Evolutionary conservation across 1,140 invertebrate species (phyloP).

Genomic region (Drosophila hydei): DNA sequence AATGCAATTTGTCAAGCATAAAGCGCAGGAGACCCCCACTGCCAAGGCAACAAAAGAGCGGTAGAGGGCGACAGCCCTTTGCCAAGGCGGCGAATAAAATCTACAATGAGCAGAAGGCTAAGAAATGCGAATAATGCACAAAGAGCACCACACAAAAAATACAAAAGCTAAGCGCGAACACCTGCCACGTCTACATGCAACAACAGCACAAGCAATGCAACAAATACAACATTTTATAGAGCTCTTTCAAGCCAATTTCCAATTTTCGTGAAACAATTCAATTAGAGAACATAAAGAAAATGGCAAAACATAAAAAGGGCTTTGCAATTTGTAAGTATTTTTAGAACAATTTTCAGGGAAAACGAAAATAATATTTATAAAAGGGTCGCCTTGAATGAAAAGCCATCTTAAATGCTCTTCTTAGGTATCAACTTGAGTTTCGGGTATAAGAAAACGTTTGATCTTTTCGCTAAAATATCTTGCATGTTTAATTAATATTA

Average conservation of each 20-base stretch:
- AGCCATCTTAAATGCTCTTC: no score
- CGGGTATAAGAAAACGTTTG: no score
- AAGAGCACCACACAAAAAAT: conserved; percentile 10
- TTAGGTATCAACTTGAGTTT: no score
- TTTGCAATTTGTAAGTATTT: no score
- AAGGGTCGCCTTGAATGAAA: no score
- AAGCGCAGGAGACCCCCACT: conserved; percentile 38
- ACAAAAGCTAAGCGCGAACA: neutral
- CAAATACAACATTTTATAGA: conserved; percentile 3
- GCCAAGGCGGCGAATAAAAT: conserved; percentile 19
- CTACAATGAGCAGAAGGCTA: conserved; percentile 24
- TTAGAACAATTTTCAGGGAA: no score
- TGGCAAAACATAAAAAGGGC: neutral
- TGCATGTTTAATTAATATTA: neutral
- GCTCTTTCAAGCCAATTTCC: conserved; percentile 4
- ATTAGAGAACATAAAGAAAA: neutral
- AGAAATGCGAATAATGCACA: conserved; percentile 15
- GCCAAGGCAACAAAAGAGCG: conserved; percentile 40
- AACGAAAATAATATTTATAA: no score
- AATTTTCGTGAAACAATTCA: conserved; percentile 8
- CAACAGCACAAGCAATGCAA: neutral
- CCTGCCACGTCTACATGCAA: conserved; percentile 12
- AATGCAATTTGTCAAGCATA: conserved; percentile 66
- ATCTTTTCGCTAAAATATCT: neutral
- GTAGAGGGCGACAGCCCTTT: conserved; percentile 10